Evolutionary conservation across 2,888 invertebrate species (phyloP).

Genomic region (Eristalis pertinax): DNA sequence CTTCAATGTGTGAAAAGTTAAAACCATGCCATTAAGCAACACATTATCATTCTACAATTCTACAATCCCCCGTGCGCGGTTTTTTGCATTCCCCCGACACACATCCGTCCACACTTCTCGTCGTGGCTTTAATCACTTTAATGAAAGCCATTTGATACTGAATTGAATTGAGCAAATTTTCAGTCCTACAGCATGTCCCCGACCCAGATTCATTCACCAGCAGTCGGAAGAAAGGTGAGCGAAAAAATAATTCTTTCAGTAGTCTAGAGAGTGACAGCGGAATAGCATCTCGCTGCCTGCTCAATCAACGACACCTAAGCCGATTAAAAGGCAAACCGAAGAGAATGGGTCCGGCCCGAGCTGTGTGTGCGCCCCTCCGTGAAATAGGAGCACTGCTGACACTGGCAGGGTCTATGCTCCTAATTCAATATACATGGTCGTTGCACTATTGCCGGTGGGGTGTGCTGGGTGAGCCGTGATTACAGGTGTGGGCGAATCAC

Average conservation of each 20-base stretch:
- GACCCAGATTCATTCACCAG: slow-evolving; percentile 31
- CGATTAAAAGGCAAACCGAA: slow-evolving; percentile 7
- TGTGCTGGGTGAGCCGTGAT: neutral
- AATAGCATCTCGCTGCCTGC: slow-evolving; percentile 16
- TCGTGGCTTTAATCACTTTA: neutral
- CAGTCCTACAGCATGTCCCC: slow-evolving; percentile 14
- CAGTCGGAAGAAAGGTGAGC: neutral
- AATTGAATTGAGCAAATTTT: slow-evolving; percentile 18
- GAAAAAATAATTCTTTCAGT: neutral
- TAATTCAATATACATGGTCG: neutral
- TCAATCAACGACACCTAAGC: slow-evolving; percentile 45
- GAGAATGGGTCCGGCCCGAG: neutral
- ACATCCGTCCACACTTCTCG: neutral
- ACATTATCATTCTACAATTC: slow-evolving; percentile 26
- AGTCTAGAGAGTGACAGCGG: slow-evolving; percentile 6
- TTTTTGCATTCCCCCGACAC: neutral
- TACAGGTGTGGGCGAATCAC: neutral
- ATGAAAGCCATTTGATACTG: slow-evolving; percentile 1
- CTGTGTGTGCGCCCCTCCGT: neutral
- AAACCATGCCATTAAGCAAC: slow-evolving; percentile 26
- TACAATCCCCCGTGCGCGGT: slow-evolving; percentile 14
- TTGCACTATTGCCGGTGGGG: neutral
- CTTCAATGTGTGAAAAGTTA: slow-evolving; percentile 31
- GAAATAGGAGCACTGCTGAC: neutral
- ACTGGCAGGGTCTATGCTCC: neutral